phyloP scores from a whole-genome alignment of 2,113 vertebrate genomes.

The Phainopepla nitens region DNA sequence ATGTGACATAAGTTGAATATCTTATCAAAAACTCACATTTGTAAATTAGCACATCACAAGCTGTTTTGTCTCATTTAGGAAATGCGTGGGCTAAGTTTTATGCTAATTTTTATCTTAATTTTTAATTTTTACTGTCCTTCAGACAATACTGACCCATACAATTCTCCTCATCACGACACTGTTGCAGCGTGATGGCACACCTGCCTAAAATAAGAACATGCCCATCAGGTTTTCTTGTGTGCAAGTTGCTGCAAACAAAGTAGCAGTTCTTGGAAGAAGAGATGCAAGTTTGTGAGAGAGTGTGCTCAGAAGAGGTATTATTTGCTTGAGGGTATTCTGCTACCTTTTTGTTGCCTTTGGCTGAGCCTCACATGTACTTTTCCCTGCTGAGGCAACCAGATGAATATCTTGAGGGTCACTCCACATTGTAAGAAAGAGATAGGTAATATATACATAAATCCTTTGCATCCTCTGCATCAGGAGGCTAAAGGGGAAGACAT shows the following conservation, averaged over 20 bases:
- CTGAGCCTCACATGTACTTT: background rate
- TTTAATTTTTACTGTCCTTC: no score
- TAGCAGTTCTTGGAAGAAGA: background rate
- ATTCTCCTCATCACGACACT: background rate
- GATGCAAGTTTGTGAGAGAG: background rate
- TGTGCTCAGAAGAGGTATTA: background rate
- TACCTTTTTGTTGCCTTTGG: background rate
- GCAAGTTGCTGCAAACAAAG: background rate
- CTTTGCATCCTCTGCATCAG: background rate
- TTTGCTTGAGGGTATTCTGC: background rate
- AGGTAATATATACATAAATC: background rate
- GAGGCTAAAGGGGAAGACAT: background rate
- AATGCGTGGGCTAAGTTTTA: background rate
- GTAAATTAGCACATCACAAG: background rate
- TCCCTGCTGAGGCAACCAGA: background rate
- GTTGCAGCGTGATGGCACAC: fast-evolving
- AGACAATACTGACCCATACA: background rate
- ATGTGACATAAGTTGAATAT: background rate
- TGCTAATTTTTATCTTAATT: no score
- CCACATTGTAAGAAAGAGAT: background rate
- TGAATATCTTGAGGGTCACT: background rate
- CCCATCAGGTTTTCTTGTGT: background rate
- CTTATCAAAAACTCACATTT: background rate
- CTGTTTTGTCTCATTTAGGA: background rate
- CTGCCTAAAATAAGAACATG: background rate